phyloP scores from a whole-genome alignment of 2,113 vertebrate species.

The Podarcis raffonei region DNA sequence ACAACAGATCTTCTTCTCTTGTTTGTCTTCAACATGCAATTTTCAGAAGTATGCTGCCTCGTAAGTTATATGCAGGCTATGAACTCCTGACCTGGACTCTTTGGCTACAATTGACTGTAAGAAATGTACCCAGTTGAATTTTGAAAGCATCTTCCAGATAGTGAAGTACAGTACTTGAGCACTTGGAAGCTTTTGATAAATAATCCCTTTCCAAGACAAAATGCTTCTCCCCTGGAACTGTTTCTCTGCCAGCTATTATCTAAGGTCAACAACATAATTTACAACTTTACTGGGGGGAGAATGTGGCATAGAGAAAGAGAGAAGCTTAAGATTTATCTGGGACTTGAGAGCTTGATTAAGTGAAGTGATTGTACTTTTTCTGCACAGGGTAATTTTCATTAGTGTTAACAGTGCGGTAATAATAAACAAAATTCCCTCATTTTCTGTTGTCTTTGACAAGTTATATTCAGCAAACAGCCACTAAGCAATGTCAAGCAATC shows the following conservation, averaged over 20 bases:
- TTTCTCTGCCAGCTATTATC: slow-evolving; percentile 39
- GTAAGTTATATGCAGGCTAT: neutral
- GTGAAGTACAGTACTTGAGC: neutral
- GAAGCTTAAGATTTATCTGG: neutral
- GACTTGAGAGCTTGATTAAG: neutral
- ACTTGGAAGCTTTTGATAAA: neutral
- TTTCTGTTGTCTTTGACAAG: neutral
- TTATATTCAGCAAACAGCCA: neutral
- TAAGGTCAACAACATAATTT: slow-evolving; percentile 26
- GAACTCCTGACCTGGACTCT: neutral
- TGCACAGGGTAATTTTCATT: neutral
- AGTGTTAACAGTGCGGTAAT: neutral
- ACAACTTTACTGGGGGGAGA: neutral
- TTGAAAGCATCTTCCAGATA: neutral
- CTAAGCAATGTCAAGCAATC: neutral
- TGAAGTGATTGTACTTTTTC: neutral
- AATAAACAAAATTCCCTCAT: neutral
- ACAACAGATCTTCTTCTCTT: neutral
- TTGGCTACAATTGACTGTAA: neutral
- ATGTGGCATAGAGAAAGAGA: neutral
- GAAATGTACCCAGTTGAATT: neutral
- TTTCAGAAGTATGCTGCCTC: neutral
- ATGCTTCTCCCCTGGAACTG: neutral
- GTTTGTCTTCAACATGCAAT: neutral
- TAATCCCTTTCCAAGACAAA: slow-evolving; percentile 2